Evolutionary conservation across 2,113 vertebrate species (phyloP).

Genomic region (Girardinichthys multiradiatus): DNA sequence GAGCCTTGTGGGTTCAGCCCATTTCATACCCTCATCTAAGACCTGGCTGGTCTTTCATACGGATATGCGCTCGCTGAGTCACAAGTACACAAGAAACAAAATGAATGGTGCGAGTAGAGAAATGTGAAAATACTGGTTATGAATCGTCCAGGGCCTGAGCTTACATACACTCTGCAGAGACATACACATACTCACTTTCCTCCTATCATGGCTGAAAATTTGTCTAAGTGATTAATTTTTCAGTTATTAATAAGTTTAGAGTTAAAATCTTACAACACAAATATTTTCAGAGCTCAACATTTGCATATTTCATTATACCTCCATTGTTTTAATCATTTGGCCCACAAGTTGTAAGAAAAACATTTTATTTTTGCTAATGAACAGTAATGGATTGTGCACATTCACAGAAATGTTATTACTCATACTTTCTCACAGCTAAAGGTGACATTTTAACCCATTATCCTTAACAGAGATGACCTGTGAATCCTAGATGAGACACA

Average conservation of each 20-base stretch:
- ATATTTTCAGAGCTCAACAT: neutral
- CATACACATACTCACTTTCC: neutral
- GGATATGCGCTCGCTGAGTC: conserved; percentile 29
- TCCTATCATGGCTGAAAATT: neutral
- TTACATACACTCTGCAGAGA: neutral
- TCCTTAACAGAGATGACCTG: neutral
- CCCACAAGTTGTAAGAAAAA: neutral
- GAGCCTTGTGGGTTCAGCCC: conserved; percentile 22
- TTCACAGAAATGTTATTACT: no score
- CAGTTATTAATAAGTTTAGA: neutral
- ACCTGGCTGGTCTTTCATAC: conserved; percentile 27
- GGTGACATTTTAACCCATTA: neutral
- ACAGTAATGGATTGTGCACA: neutral
- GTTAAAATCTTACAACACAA: neutral
- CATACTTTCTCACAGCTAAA: neutral
- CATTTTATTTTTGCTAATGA: neutral
- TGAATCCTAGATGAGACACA: no score
- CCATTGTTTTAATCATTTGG: neutral
- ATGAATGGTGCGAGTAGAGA: conserved; percentile 1
- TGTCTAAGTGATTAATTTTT: neutral
- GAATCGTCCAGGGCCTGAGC: neutral
- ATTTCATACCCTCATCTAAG: conserved; percentile 31
- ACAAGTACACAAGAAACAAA: neutral
- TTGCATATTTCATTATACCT: neutral
- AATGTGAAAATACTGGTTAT: conserved; percentile 12